Evolutionary conservation across 2,888 invertebrate genomes (phyloP), one percentile per base, ranked within the genome.

Genomic region (Cosmopolites sordidus): DNA sequence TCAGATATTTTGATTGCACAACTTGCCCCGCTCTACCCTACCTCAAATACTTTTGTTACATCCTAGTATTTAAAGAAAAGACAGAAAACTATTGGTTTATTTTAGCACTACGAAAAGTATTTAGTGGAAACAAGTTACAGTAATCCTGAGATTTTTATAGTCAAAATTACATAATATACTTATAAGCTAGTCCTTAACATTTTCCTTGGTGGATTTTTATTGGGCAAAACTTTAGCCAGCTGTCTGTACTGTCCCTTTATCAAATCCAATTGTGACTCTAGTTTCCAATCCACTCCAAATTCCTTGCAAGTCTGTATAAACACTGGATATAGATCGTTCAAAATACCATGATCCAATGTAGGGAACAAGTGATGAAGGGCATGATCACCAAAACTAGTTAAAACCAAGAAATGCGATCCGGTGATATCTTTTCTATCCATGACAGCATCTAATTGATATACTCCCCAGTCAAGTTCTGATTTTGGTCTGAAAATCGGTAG

Each of bases 321-420:
- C 0, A 79, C 77, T 0, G 85, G 82, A 66, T 84, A 81, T 2
- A 90, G 74, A 44, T 83, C 78, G 6, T 80, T 79, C 11, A 92
- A 71, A 51, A 84, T 79, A 0, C 82, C 83, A 64, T 91, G 90
- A 68, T 91, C 91, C 27, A 92, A 64, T 0, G 89, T 86, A 0
- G 91, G 91, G 62, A 91, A 85, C 15, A 91, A 74, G 71, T 92
- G 92, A 69, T 92, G 91, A 1, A 91, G 73, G 0, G 79, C 78
- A 67, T 92, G 92, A 54, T 87, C 83, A 0, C 91, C 91, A 64
- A 89, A 91, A 55, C 83, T 79, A 0, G 86, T 85, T 48, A 90
- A 69, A 0, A 82, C 80, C 56, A 86, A 73, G 66, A 87, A 84
- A 56, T 82, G 79, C 38, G 81, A 82, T 11, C 83, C 81, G 8